Evolutionary conservation across 2,797 vertebrate species (phyloP).

Genomic region (Alauda arvensis): DNA sequence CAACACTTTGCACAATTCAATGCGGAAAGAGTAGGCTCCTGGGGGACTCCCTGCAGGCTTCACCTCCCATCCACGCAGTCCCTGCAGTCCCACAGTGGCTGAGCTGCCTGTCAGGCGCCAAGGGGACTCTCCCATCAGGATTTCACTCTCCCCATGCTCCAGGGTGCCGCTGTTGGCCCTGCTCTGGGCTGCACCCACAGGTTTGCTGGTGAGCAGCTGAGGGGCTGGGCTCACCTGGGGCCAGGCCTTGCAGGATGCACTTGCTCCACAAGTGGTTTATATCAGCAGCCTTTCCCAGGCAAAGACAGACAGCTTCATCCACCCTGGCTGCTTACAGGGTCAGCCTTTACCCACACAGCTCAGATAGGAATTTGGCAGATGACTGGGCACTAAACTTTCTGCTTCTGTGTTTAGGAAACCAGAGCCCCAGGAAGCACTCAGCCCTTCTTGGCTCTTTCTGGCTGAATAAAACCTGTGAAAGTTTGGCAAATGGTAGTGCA

Average conservation of each 20-base stretch:
- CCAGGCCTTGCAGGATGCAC: accelerated
- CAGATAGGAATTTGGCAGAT: not conserved
- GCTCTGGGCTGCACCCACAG: accelerated
- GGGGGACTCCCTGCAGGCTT: not conserved
- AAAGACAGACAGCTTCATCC: not conserved
- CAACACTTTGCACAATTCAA: not conserved
- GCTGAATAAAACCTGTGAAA: not conserved
- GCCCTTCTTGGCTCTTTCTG: not conserved
- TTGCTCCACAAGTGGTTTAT: accelerated
- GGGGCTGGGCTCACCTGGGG: accelerated
- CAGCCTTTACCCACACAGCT: not conserved
- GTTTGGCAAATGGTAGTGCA: not conserved
- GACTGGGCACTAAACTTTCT: accelerated
- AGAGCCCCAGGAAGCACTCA: not conserved
- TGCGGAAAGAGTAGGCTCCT: not conserved
- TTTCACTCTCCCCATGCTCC: not conserved
- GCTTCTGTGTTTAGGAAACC: not conserved
- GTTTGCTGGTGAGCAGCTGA: accelerated
- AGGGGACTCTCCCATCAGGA: accelerated
- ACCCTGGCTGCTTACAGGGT: too few species aligned
- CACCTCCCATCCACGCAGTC: accelerated
- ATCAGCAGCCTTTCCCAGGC: not conserved
- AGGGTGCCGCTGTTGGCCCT: accelerated
- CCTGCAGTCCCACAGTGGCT: accelerated
- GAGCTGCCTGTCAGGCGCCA: too few species aligned